Evolutionary conservation across 2,888 invertebrate genomes (phyloP).

Genomic region (Rhopalosiphum nymphaeae): DNA sequence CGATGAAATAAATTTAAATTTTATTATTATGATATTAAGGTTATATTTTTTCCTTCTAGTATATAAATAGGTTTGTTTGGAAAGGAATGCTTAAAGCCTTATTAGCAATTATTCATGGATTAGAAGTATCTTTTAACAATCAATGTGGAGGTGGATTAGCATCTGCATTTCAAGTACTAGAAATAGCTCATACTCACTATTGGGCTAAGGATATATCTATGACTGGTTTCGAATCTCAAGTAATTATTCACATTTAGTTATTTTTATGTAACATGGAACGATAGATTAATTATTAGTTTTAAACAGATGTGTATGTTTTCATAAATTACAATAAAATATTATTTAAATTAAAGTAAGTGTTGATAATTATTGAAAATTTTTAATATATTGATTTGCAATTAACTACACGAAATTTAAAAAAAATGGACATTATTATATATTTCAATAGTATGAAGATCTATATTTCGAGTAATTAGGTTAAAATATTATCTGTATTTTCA

Average conservation of each 20-base stretch:
- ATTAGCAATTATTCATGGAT: slow-evolving; percentile 88
- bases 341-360: not conserved
- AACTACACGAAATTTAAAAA: not conserved
- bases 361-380: not conserved
- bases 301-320: not conserved
- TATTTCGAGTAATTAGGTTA: not conserved
- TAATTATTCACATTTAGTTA: slow-evolving; percentile 66
- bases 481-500: not conserved
- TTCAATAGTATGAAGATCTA: not conserved
- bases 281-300: not conserved
- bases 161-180: slow-evolving; percentile 94
- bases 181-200: slow-evolving; percentile 98
- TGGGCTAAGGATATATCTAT: slow-evolving; percentile 89
- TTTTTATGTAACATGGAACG: not conserved
- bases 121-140: slow-evolving; percentile 92
- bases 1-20: not conserved
- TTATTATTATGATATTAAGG: not conserved
- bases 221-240: slow-evolving; percentile 72
- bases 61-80: slow-evolving; percentile 90
- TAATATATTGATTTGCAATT: not conserved
- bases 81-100: slow-evolving; percentile 96
- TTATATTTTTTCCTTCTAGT: slow-evolving; percentile 73
- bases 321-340: not conserved
- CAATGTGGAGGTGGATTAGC: slow-evolving; percentile 98
- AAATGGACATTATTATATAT: not conserved